Evolutionary conservation across 1,140 invertebrate species (phyloP), one percentile per base, ranked within the genome.

Genomic region (Procambarus clarkii): DNA sequence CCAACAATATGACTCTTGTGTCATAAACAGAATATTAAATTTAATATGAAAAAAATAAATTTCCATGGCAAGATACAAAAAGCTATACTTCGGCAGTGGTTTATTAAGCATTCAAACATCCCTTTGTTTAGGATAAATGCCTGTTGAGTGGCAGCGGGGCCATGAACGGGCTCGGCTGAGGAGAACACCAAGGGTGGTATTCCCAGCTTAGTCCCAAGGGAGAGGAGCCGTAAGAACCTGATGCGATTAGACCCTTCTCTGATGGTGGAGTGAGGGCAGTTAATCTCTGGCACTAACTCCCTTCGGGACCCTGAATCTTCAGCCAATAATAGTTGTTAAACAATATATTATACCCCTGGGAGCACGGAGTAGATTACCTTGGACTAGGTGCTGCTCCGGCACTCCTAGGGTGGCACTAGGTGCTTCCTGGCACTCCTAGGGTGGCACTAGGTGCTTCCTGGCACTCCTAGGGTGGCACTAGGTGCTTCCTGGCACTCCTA

Each of bases 51-150:
- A 83, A 64, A 83, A 85, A 86, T 11, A 5, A 48, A 48, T 48
- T 76, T 46, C 50, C 83, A 86, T 86, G 45, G 69, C 24, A 76
- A 74, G 69, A 86, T 71, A 86, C 83, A 86, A 86, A 34, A 86
- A 71, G 83, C 83, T 45, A 77, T 86, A 86, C 58, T 86, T 45
- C 83, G 54, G 71, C 83, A 74, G 83, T 86, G 83, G 83, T 86
- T 86, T 86, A 86, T 86, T 54, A 86, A 86, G 83, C 46, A 86
- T 86, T 86, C 83, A 86, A 86, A 86, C 83, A 74, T 86, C 83
- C 74, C 83, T 76, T 86, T 86, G 83, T 86, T 86, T 86, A 76
- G 45, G 58, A 77, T 74, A 45, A 74, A 74, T 74, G 69, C 69
- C 21, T 34, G 69, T 74, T 74, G 69, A 74, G 69, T 64, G 69